These are phyloP conservation scores for Lucilia sericata DNA, from an alignment of 1,140 invertebrate species.

Conservation along the genomic window DNA sequence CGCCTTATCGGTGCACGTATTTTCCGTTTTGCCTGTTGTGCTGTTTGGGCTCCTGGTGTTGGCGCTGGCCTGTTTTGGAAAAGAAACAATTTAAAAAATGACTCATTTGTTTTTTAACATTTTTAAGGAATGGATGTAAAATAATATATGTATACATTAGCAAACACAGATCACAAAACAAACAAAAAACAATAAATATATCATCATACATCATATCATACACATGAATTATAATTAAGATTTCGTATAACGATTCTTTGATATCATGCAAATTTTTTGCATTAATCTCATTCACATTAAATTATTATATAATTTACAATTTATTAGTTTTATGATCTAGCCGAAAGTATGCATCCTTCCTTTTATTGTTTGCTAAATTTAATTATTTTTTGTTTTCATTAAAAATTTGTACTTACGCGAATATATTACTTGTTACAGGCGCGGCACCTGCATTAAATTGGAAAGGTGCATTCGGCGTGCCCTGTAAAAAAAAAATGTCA, in stretches of 20 bases:
- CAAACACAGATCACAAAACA: background rate
- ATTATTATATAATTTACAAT: background rate
- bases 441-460: constrained; percentile 49
- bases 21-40: constrained; percentile 34
- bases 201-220: no score
- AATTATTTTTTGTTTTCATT: background rate
- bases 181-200: background rate
- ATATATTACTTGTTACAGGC: constrained; percentile 47
- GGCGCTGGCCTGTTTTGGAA: constrained; percentile 29
- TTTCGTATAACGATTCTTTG: background rate
- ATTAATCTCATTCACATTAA: background rate
- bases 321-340: constrained; percentile 1
- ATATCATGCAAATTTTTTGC: background rate
- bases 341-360: background rate
- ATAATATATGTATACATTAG: background rate
- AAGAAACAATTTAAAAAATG: background rate
- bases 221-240: background rate
- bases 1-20: constrained; percentile 40
- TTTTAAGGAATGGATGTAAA: constrained; percentile 3
- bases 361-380: background rate
- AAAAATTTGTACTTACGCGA: constrained; percentile 47
- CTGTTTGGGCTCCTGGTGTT: constrained; percentile 39
- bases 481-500: constrained; percentile 45
- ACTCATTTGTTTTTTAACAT: no score
- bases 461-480: constrained; percentile 49